Evolutionary conservation across 1,140 invertebrate species (phyloP), one percentile per base, ranked within the genome.

Genomic region (Atta colombica): DNA sequence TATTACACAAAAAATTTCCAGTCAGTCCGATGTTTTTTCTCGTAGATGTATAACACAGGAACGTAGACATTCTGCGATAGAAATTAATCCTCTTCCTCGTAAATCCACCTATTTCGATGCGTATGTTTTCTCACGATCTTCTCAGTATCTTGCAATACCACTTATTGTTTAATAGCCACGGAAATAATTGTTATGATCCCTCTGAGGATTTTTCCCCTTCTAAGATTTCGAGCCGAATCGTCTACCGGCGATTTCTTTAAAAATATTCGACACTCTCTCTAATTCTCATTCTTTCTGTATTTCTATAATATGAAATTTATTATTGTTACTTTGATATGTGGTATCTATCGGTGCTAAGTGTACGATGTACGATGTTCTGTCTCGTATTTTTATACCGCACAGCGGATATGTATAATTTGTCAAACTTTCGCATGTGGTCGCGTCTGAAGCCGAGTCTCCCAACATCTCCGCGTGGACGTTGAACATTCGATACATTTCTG

Each of bases 1-100:
- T 78, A 60, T 28, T 61, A 71, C 31, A 60, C 51, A 66, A 77
- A 72, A 49, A 68, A 3, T 89, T 87, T 51, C 74, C 68, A 87
- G n/a, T 45, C 68, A 72, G 28, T 89, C 69, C 61, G 66, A 88
- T 89, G 85, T 89, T 86, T 89, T 72, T 71, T 87, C 89, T 89
- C 69, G 39, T 81, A 87, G 71, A 61, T 53, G 61, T 77, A 31
- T 72, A 85, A 87, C 25, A 68, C 18, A 35, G 35, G 60, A 35
- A 66, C 61, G 21, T 66, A 87, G 53, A 78, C 49, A 25, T 90
- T 89, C 49, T 74, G 55, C 85, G 45, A 51, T 51, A 81, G 18
- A 85, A 21, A 74, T 18, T 75, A 61, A 69, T 72, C 49, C 35
- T 77, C 65, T 77, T 87, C 72, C 77, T 84, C 77, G 51, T 66